Evolutionary conservation across 2,113 vertebrate genomes (phyloP), one percentile per base, ranked within the genome.

Genomic region (Trogon melanurus): DNA sequence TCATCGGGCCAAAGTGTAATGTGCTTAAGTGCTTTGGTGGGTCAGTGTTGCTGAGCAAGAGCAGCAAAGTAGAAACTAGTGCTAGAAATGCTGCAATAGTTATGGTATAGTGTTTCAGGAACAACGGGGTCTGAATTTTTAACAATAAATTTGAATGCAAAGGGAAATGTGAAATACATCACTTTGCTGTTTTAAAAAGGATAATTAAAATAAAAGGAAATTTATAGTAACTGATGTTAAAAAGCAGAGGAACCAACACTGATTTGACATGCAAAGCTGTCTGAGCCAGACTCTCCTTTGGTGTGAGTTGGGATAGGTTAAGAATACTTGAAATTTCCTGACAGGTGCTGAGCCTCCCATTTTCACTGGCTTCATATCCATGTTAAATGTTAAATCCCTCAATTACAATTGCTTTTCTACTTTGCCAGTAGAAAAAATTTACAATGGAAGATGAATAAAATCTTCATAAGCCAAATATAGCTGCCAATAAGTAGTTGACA

Each of bases 381-480:
- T 75, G 51, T 87, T 71, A 80, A 34, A 84, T 88, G 17, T 23
- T 75, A 47, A 8, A 17, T 58, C 13, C n/a, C 38, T 92, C 86
- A 79, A 71, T 96, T 96, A 70, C 60, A 86, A 83, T 36, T 23
- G 2, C 2, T 79, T 62, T 95, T 73, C 32, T 71, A 64, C 1
- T 9, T 14, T 5, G 1, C 6, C 19, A 51, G 18, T 82, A 92
- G 95, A 95, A 57, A 92, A 96, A 41, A 85, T 23, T 62, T 91
- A 82, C 61, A 87, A 62, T 1, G 64, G 75, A 80, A 95, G 96
- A 97, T 61, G 26, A 95, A 38, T 79, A 76, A 84, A 50, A 60
- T 58, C 71, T 84, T 93, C 57, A 85, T 44, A 36, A 76, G 34
- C 14, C 48, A 91, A 85, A 83, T 21, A 65, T 80, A 60, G 30